phyloP scores from a whole-genome alignment of 2,888 invertebrate genomes.

The Pinctada fucata region DNA sequence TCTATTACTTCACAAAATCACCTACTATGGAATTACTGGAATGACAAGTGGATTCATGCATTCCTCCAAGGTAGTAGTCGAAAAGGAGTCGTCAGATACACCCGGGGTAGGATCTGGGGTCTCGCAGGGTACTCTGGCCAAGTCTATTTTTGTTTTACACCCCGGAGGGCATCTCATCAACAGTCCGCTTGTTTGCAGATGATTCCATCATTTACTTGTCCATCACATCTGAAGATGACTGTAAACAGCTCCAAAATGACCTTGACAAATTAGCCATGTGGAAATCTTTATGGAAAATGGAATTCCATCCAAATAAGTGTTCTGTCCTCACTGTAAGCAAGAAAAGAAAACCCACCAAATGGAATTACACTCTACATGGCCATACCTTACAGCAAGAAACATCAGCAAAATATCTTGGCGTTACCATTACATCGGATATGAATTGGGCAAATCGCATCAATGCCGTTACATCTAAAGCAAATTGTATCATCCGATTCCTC shows the following conservation, averaged over 20 bases:
- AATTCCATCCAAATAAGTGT: constrained; percentile 39
- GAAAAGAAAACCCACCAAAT: constrained; percentile 13
- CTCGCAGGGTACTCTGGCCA: constrained; percentile 1
- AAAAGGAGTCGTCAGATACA: neutral
- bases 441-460: constrained; percentile 15
- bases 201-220: constrained; percentile 36
- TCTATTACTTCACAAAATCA: neutral
- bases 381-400: constrained; percentile 24
- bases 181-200: constrained; percentile 31
- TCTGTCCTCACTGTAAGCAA: constrained; percentile 27
- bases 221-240: constrained; percentile 22
- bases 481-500: neutral
- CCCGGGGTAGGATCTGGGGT: neutral
- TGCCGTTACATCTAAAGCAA: constrained; percentile 3
- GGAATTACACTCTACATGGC: constrained; percentile 28
- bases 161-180: neutral
- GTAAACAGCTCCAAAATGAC: constrained; percentile 30
- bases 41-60: neutral
- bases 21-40: neutral
- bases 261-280: constrained; percentile 31
- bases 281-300: constrained; percentile 39
- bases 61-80: neutral
- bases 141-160: constrained; percentile 1
- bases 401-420: constrained; percentile 30
- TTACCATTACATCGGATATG: constrained; percentile 19